A percentile compares a stretch with the other conserved stretches of the same genome.
These are phyloP conservation scores for Toxotes jaculatrix DNA, from an alignment of 2,113 vertebrate genomes.

Conservation along the genomic window DNA sequence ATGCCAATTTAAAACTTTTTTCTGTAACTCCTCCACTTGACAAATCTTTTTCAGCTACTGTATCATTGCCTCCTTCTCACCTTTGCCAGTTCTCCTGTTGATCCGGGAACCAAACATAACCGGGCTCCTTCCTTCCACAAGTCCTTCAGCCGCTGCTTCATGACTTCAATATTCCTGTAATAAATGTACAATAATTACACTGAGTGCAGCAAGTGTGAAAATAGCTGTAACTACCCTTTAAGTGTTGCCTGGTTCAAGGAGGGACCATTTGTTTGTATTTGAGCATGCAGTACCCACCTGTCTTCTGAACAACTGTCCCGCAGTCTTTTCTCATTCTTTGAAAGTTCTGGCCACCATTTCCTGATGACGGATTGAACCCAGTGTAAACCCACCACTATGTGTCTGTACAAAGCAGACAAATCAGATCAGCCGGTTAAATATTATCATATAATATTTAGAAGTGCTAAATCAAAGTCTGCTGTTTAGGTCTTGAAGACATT, in stretches of 20 bases:
- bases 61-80: conserved; percentile 72
- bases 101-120: conserved; percentile 92
- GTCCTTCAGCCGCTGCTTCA: conserved; percentile 91
- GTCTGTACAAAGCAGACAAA: conserved; percentile 80
- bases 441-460: background rate
- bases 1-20: background rate
- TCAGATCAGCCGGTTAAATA: background rate
- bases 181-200: background rate
- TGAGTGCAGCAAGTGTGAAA: background rate
- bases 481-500: background rate
- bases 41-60: background rate
- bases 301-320: conserved; percentile 83
- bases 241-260: background rate
- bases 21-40: background rate
- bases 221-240: background rate
- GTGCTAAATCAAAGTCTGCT: background rate
- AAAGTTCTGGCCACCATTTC: conserved; percentile 97
- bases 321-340: conserved; percentile 88
- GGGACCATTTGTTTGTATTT: background rate
- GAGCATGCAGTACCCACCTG: conserved; percentile 66
- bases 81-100: conserved; percentile 95
- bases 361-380: conserved; percentile 96
- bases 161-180: conserved; percentile 90
- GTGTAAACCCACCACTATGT: conserved; percentile 94
- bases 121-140: conserved; percentile 90